Conservation (phyloP, 2,113 vertebrate genomes). For the Centropus unirufus region DNA sequence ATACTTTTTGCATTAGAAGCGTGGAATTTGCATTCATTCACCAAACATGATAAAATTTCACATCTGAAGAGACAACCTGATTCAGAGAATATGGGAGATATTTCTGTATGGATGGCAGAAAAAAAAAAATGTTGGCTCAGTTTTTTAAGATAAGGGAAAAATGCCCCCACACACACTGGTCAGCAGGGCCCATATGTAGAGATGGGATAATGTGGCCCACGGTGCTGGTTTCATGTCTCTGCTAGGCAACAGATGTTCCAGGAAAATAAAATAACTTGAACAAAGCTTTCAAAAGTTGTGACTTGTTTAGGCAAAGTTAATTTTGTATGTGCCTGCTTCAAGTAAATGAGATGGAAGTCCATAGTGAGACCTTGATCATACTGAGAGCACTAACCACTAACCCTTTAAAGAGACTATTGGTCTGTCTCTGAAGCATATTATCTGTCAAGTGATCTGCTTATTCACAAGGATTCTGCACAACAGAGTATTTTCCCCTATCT, state of each 20-base stretch:
- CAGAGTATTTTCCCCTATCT: neutral
- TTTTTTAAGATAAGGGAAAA: neutral
- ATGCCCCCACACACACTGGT: neutral
- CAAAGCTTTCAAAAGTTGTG: neutral
- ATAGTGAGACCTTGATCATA: neutral
- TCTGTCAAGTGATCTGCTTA: neutral
- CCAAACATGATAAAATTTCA: neutral
- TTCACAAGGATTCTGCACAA: neutral
- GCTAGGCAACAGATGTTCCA: neutral
- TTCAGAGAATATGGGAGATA: neutral
- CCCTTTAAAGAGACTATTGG: neutral
- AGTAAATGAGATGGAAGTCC: neutral
- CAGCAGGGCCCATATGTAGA: too few relatives aligned
- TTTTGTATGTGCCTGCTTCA: neutral
- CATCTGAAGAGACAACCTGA: neutral
- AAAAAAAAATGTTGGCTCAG: neutral
- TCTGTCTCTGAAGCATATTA: neutral
- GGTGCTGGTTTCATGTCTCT: neutral
- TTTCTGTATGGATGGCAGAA: neutral
- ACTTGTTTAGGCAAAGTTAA: neutral
- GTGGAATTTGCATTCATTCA: neutral
- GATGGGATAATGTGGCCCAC: neutral
- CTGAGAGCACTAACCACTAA: neutral
- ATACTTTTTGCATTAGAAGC: rapidly evolving
- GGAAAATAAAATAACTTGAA: neutral